phyloP scores from a whole-genome alignment of 2,888 invertebrate genomes.

The Leistus spinibarbis region DNA sequence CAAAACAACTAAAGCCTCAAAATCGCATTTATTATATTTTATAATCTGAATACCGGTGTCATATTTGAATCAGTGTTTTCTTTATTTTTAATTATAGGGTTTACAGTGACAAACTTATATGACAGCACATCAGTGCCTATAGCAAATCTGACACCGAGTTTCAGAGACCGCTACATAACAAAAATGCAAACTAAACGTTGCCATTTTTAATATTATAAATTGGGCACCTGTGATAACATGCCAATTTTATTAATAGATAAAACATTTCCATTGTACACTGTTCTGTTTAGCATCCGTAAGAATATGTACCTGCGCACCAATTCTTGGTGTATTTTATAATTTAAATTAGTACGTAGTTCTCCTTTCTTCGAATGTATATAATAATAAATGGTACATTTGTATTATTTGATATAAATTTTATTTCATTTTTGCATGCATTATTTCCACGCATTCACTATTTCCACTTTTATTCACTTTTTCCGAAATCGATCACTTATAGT shows the following conservation, averaged over 20 bases:
- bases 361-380: not conserved
- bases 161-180: not conserved
- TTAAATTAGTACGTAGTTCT: not conserved
- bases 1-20: conserved; percentile 32
- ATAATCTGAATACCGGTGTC: not conserved
- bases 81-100: no score
- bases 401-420: not conserved
- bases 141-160: no score
- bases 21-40: conserved; percentile 19
- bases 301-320: not conserved
- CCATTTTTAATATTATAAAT: not conserved
- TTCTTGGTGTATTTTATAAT: not conserved
- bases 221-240: not conserved
- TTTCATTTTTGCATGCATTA: no score
- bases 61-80: no score
- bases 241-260: not conserved
- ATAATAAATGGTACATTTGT: not conserved
- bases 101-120: no score
- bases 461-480: no score
- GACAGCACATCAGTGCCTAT: no score
- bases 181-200: not conserved
- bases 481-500: no score
- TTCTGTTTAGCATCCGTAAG: no score
- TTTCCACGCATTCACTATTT: no score
- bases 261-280: not conserved